phyloP scores from a whole-genome alignment of 37 sponge, comb jelly and placozoan genomes.

The Crambe crambe region DNA sequence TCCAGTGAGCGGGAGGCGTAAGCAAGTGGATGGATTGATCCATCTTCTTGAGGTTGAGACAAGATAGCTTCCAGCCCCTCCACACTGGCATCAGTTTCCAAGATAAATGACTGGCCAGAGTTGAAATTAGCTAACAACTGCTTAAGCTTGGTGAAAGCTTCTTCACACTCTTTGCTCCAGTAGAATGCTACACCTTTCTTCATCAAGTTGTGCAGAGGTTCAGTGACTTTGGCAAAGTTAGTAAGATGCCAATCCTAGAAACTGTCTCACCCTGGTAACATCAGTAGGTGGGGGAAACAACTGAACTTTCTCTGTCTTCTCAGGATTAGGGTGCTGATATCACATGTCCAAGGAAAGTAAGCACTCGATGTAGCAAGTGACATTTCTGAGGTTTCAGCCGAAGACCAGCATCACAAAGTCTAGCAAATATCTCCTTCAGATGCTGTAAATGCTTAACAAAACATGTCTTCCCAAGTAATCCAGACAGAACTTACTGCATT shows the following conservation, averaged over 20 bases:
- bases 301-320: background rate
- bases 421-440: background rate
- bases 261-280: conserved; percentile 3
- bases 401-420: conserved; percentile 2
- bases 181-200: no score
- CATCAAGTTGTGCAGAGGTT: no score
- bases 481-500: conserved; percentile 17
- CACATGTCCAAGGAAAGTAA: background rate
- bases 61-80: no score
- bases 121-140: no score
- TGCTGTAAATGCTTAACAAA: background rate
- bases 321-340: background rate
- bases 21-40: no score
- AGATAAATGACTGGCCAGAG: no score
- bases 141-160: conserved; percentile 19
- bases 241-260: conserved; percentile 19
- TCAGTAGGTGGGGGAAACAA: conserved; percentile 7
- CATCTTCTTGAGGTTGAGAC: no score
- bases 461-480: background rate
- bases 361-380: background rate
- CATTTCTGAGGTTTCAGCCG: background rate
- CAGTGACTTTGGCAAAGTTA: no score
- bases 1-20: no score
- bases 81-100: no score
- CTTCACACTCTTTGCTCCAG: conserved; percentile 18